Percentiles rank a stretch among this genome's conserved stretches.
Evolutionary conservation across 2,113 vertebrate species (phyloP).

Genomic region (Parus major): DNA sequence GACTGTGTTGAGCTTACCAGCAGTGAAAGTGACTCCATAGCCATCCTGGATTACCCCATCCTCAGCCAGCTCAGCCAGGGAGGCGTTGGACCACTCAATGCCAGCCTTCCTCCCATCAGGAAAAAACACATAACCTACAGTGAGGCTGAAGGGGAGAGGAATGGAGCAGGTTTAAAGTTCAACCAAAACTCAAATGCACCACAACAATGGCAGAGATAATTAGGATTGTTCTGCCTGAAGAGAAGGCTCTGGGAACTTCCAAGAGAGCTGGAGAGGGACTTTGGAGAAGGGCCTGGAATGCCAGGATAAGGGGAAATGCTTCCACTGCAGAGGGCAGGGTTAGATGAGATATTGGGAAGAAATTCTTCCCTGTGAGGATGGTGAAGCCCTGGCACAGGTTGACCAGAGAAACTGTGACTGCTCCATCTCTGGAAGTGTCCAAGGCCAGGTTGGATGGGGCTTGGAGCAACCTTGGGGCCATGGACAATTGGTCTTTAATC

Average conservation of each 20-base stretch:
- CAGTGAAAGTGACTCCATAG: constrained; percentile 43
- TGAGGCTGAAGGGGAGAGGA: constrained; percentile 15
- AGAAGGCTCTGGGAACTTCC: background rate
- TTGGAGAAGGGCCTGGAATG: background rate
- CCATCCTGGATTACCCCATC: constrained; percentile 42
- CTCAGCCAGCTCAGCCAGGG: constrained; percentile 40
- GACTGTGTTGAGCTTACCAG: background rate
- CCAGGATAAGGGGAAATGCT: background rate
- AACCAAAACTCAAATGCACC: background rate
- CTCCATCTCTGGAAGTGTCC: background rate
- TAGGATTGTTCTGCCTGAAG: background rate
- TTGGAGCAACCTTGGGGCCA: background rate
- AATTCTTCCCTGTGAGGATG: background rate
- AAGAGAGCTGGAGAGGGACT: background rate
- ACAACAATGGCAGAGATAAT: background rate
- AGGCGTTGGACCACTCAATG: constrained; percentile 54
- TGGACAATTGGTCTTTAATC: background rate
- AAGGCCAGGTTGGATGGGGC: background rate
- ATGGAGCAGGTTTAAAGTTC: background rate
- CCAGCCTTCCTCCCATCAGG: constrained; percentile 54
- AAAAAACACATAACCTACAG: constrained; percentile 61
- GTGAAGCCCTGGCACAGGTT: background rate
- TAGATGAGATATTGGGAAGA: background rate
- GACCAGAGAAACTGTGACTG: background rate
- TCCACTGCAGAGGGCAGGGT: background rate